Evolutionary conservation across 2,888 invertebrate species (phyloP), one percentile per base, ranked within the genome.

Genomic region (Lithophane semibrunnea): DNA sequence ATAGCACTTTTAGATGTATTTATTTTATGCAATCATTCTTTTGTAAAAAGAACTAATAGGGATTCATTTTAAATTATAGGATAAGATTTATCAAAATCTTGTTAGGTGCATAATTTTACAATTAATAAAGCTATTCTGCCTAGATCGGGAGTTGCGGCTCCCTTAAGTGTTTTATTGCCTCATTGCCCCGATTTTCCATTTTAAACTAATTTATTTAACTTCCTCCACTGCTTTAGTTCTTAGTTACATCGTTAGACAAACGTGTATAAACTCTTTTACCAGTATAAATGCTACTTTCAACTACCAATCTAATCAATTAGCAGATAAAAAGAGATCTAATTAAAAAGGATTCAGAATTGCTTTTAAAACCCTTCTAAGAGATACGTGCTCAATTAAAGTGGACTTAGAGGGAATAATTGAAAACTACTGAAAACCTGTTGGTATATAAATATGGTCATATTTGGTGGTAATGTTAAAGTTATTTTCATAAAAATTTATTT

Each of bases 341-440:
- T 85, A 82, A 82, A 69, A 74, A 75, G 65, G 64, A 85, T 82
- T 79, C 75, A 85, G 75, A 79, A 78, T 82, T 66, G 79, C 79
- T 84, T 76, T 84, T 75, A 84, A 63, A 66, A 29, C 21, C 73
- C 7, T 37, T 67, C 77, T 77, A 8, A 70, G 84, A 81, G n/a
- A 73, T 68, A 84, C 77, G 82, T 82, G 82, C 49, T 76, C 84
- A 82, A 84, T 84, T 84, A 84, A 85, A 79, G 68, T 79, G 18
- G 74, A 77, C 82, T 79, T 70, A 76, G 74, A 75, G 82, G 72
- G 82, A 65, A 63, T 84, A 71, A 78, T 79, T 75, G 79, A 71
- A 65, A 71, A 78, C 47, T 72, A 64, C 64, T 68, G 10, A 63
- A 63, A 61, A 79, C 67, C 47, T n/a, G 75, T 63, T 76, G 67